Conservation (phyloP, 2,113 vertebrate species). For the Megaleporinus macrocephalus region DNA sequence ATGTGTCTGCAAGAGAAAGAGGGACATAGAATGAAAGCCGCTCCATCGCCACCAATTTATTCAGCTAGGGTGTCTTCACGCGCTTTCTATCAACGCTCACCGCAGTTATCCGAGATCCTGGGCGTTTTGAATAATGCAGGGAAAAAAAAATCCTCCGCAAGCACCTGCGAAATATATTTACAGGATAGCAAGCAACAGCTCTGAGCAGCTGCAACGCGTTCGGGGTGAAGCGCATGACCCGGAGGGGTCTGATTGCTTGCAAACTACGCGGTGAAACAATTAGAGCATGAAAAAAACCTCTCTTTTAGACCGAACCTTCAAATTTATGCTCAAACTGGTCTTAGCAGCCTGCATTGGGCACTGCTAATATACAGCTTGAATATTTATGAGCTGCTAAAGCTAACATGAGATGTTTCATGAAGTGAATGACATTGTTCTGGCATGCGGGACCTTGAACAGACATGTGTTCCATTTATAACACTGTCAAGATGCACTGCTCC, state of each 20-base stretch:
- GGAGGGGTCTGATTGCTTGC: slow-evolving; percentile 39
- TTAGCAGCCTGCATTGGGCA: too few species aligned
- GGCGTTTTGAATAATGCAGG: slow-evolving; percentile 49
- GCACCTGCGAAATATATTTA: slow-evolving; percentile 24
- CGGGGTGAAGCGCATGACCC: slow-evolving; percentile 19
- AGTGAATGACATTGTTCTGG: too few species aligned
- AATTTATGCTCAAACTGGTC: slow-evolving; percentile 14
- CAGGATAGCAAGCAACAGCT: slow-evolving; percentile 25
- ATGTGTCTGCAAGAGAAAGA: slow-evolving; percentile 86
- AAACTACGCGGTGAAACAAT: slow-evolving; percentile 38
- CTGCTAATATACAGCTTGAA: too few species aligned
- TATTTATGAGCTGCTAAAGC: too few species aligned
- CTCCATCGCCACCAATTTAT: slow-evolving; percentile 40
- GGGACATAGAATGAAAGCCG: slow-evolving; percentile 37
- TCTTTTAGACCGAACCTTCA: neutral
- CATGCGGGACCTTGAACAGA: too few species aligned
- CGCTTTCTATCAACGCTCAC: slow-evolving; percentile 1
- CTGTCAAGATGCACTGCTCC: too few species aligned
- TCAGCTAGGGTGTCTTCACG: slow-evolving; percentile 34
- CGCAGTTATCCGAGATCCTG: slow-evolving; percentile 30
- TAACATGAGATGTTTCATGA: too few species aligned
- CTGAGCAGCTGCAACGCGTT: slow-evolving; percentile 20
- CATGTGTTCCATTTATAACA: too few species aligned
- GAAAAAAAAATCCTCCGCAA: slow-evolving; percentile 18
- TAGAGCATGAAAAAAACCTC: slow-evolving; percentile 43